Percentiles rank a stretch among this genome's conserved stretches.
These are phyloP conservation scores for Gonatopus flavifemur DNA, from an alignment of 1,140 invertebrate genomes.

Conservation along the genomic window DNA sequence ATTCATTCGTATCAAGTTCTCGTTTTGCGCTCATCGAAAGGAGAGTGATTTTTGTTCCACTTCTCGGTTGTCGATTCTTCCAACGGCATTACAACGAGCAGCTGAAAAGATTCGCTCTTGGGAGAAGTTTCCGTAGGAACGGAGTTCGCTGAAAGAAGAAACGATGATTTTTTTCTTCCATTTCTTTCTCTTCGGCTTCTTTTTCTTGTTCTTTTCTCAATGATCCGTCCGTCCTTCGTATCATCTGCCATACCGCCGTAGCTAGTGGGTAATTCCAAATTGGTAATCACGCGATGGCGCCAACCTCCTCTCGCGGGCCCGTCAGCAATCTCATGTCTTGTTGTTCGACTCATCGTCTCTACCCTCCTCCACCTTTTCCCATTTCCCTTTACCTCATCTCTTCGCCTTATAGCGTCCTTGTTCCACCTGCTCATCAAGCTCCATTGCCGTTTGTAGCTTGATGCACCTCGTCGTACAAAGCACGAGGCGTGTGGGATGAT, in stretches of 20 bases:
- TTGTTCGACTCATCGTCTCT: conserved; percentile 37
- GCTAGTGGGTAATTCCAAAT: conserved; percentile 56
- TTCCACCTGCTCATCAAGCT: background rate
- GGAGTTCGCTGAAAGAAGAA: too few species aligned
- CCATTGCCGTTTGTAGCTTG: conserved; percentile 3
- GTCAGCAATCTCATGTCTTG: conserved; percentile 56
- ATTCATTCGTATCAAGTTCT: too few species aligned
- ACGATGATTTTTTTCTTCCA: background rate
- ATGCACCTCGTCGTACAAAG: conserved; percentile 6
- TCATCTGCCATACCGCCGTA: conserved; percentile 25
- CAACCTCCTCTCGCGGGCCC: conserved; percentile 54
- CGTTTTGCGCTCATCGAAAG: too few species aligned
- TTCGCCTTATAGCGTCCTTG: conserved; percentile 6
- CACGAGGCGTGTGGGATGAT: conserved; percentile 45
- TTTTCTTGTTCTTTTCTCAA: conserved; percentile 10
- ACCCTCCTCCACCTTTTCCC: background rate
- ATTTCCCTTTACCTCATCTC: conserved; percentile 22
- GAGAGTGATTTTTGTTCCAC: too few species aligned
- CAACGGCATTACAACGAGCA: too few species aligned
- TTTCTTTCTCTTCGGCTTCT: too few species aligned
- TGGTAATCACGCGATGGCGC: conserved; percentile 61
- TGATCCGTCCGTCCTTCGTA: conserved; percentile 37
- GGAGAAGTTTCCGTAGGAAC: too few species aligned
- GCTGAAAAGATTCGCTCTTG: too few species aligned
- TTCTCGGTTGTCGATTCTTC: too few species aligned